Conservation (phyloP, 2,113 vertebrate species). For the Anseranas semipalmata region DNA sequence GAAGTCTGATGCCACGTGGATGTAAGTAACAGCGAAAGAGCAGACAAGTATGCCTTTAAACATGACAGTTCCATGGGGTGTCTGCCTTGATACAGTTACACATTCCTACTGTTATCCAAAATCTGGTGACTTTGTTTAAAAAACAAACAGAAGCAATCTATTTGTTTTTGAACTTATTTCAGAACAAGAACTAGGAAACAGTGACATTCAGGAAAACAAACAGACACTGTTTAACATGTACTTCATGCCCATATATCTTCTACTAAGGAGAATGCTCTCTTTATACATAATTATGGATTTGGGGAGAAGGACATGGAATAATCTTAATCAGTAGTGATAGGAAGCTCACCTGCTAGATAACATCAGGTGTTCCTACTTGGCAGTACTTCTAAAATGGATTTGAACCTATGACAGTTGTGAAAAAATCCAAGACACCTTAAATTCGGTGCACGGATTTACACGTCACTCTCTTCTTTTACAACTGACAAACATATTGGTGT, state of each 20-base stretch:
- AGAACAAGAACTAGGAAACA: background rate
- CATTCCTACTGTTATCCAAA: background rate
- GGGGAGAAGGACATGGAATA: background rate
- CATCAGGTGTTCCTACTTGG: background rate
- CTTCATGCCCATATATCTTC: rapidly evolving
- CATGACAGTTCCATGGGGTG: background rate
- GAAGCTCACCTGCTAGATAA: background rate
- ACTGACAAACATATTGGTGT: background rate
- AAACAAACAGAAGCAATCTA: background rate
- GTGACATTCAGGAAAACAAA: background rate
- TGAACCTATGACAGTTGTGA: background rate
- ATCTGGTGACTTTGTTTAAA: background rate
- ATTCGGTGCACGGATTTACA: background rate
- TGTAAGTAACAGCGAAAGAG: background rate
- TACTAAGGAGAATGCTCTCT: background rate
- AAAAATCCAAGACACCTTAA: background rate
- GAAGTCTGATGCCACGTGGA: background rate
- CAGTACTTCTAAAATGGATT: background rate
- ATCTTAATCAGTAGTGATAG: background rate
- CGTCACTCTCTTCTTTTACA: background rate
- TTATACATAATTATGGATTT: background rate
- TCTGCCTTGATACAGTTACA: background rate
- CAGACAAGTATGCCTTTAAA: background rate
- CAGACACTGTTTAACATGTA: background rate
- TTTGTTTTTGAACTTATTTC: background rate